A percentile compares a stretch with the other conserved stretches of the same genome.
phyloP scores from a whole-genome alignment of 2,888 invertebrate genomes.

The Andrena marginata region DNA sequence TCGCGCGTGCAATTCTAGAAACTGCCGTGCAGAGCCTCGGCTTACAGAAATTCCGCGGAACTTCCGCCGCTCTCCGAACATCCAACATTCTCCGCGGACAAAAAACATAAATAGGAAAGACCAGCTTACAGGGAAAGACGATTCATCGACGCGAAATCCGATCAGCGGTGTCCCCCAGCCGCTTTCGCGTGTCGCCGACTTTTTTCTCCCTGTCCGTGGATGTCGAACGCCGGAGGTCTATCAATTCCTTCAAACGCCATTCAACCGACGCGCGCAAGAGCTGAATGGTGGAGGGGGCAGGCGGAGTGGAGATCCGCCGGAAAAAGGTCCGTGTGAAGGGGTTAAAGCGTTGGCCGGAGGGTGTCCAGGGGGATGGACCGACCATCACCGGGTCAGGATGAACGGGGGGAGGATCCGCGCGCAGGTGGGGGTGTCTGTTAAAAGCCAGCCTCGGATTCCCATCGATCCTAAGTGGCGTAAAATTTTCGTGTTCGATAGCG shows the following conservation, averaged over 20 bases:
- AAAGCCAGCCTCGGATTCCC: slow-evolving; percentile 63
- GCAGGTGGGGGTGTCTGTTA: slow-evolving; percentile 60
- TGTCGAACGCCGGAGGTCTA: slow-evolving; percentile 63
- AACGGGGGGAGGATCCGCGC: slow-evolving; percentile 29
- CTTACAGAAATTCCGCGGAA: not conserved
- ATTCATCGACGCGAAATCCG: slow-evolving; percentile 25
- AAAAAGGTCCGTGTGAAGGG: slow-evolving; percentile 47
- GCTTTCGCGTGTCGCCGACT: slow-evolving; percentile 15
- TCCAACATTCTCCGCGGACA: not conserved
- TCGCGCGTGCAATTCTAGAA: slow-evolving; percentile 5
- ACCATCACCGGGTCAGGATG: slow-evolving; percentile 25
- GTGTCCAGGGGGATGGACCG: slow-evolving; percentile 36
- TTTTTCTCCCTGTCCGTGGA: slow-evolving; percentile 54
- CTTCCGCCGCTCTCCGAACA: not conserved
- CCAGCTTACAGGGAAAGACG: slow-evolving; percentile 10
- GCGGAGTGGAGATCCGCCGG: slow-evolving; percentile 52
- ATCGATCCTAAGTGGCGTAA: slow-evolving; percentile 64
- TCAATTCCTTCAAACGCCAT: slow-evolving; percentile 70
- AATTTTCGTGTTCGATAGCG: slow-evolving; percentile 59
- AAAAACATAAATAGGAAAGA: not conserved
- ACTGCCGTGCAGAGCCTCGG: not conserved
- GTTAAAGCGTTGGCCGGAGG: slow-evolving; percentile 29
- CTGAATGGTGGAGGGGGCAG: slow-evolving; percentile 12
- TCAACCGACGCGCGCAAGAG: slow-evolving; percentile 61
- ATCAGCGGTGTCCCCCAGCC: slow-evolving; percentile 9